phyloP scores from a whole-genome alignment of 2,888 invertebrate species.

The Nipponacmea schrenckii region DNA sequence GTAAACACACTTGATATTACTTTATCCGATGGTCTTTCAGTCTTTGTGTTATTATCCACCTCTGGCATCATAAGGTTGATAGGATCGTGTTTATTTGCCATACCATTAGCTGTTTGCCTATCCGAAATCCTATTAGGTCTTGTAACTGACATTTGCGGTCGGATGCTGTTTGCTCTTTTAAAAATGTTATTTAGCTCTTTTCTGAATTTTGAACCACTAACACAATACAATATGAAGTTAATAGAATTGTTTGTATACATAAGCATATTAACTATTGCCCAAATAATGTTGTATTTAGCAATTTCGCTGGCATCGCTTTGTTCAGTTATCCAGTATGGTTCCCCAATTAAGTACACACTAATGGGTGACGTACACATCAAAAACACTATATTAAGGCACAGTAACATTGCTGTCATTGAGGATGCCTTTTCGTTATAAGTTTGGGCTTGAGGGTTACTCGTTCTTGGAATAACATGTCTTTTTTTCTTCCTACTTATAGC shows the following conservation, averaged over 20 bases:
- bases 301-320: background rate
- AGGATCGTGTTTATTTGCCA: no score
- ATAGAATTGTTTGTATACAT: slow-evolving; percentile 55
- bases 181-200: slow-evolving; percentile 41
- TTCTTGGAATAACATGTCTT: slow-evolving; percentile 12
- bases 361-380: slow-evolving; percentile 45
- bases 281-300: slow-evolving; percentile 34
- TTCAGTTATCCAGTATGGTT: slow-evolving; percentile 28
- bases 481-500: slow-evolving; percentile 23
- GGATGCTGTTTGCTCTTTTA: slow-evolving; percentile 17
- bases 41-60: no score
- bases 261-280: slow-evolving; percentile 48
- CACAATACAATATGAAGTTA: slow-evolving; percentile 53
- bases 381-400: slow-evolving; percentile 49
- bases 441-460: background rate
- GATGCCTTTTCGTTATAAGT: slow-evolving; percentile 26
- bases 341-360: slow-evolving; percentile 40
- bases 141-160: slow-evolving; percentile 1
- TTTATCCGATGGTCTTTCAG: no score
- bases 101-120: no score
- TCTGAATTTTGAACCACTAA: slow-evolving; percentile 52
- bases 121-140: background rate
- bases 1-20: no score
- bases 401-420: slow-evolving; percentile 50
- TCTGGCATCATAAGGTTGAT: no score